These are phyloP conservation scores for Aphidius colemani DNA, from an alignment of 2,888 invertebrate genomes.

Conservation along the genomic window DNA sequence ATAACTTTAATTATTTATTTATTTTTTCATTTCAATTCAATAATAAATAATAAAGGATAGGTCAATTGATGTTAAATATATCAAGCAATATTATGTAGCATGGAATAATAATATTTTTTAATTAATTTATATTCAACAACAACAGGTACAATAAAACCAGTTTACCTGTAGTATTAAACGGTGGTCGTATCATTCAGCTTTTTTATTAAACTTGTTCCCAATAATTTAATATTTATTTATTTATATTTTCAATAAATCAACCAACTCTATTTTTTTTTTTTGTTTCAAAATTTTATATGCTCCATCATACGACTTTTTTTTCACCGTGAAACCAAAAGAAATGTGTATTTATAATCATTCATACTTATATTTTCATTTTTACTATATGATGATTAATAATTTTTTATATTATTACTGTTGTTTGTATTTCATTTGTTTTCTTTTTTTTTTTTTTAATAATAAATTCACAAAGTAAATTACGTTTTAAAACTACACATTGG, in stretches of 20 bases:
- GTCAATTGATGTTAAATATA: constrained; percentile 32
- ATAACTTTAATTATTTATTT: too few relatives aligned
- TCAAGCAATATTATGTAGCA: constrained; percentile 45
- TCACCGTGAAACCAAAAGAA: not conserved
- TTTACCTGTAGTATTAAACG: constrained; percentile 56
- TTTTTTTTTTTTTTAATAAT: constrained; percentile 1
- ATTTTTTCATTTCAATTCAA: too few relatives aligned
- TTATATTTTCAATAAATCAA: not conserved
- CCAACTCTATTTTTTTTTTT: constrained; percentile 5
- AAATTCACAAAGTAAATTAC: constrained; percentile 23
- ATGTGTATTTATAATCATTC: constrained; percentile 13
- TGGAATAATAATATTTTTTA: constrained; percentile 57
- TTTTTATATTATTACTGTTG: not conserved
- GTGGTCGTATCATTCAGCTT: constrained; percentile 37
- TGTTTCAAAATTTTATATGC: not conserved
- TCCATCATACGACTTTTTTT: constrained; percentile 16
- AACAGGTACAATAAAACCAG: constrained; percentile 58
- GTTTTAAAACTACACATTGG: constrained; percentile 15
- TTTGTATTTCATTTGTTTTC: constrained; percentile 22
- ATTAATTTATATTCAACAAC: constrained; percentile 54
- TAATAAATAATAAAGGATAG: too few relatives aligned
- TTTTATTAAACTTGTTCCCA: constrained; percentile 31
- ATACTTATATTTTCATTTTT: constrained; percentile 5
- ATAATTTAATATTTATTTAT: constrained; percentile 14
- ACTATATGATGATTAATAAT: not conserved